A percentile compares a stretch with the other conserved stretches of the same genome.
These are phyloP conservation scores for Bothrops jararaca DNA, from an alignment of 2,113 vertebrate genomes.

Conservation along the genomic window DNA sequence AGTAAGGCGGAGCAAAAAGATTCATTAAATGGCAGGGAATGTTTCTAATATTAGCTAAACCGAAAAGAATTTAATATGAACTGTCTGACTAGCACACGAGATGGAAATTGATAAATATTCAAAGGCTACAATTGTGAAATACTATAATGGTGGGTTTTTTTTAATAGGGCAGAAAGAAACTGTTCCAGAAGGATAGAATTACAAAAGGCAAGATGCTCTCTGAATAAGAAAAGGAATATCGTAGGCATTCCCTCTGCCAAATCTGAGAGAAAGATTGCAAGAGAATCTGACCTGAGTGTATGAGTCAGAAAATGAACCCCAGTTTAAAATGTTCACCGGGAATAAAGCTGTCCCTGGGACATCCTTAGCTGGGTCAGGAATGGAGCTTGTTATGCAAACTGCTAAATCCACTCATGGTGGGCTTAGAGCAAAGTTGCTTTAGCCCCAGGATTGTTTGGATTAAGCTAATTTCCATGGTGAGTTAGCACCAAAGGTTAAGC, in stretches of 20 bases:
- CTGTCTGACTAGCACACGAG: conserved; percentile 16
- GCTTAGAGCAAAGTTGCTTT: neutral
- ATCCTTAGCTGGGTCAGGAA: neutral
- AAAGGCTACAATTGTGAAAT: conserved; percentile 51
- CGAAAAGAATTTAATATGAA: conserved; percentile 29
- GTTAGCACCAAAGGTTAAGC: neutral
- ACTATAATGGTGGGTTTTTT: conserved; percentile 24
- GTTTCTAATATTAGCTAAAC: conserved; percentile 47
- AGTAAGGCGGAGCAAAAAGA: conserved; percentile 38
- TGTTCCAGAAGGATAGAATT: conserved; percentile 49
- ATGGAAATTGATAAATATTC: conserved; percentile 62
- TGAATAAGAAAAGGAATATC: conserved; percentile 30
- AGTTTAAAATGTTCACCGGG: conserved; percentile 7
- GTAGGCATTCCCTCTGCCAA: conserved; percentile 17
- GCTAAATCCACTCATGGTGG: neutral
- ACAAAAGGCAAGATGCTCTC: conserved; percentile 42
- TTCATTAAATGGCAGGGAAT: conserved; percentile 36
- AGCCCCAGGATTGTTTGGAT: neutral
- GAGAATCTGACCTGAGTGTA: conserved; percentile 37
- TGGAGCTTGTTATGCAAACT: neutral
- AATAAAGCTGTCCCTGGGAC: neutral
- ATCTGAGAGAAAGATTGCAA: neutral
- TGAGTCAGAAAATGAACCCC: conserved; percentile 38
- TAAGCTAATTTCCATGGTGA: neutral
- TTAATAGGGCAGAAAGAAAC: conserved; percentile 41